Percentiles rank a stretch among this genome's conserved stretches.
Conservation (phyloP, 2,888 invertebrate species). For the Tiphia femorata region DNA sequence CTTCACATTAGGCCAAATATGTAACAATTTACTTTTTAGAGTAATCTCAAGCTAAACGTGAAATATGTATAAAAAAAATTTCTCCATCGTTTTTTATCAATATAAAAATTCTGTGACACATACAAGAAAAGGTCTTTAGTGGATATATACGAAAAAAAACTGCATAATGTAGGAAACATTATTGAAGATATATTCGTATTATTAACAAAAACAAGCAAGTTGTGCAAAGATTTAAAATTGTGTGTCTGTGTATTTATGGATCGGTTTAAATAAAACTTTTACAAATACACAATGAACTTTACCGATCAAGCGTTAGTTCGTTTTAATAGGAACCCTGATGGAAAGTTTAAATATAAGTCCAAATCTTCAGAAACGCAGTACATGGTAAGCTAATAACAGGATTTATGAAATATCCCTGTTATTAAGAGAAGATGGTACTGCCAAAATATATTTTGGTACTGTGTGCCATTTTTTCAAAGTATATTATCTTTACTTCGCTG, state of each 20-base stretch:
- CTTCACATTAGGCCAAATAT: conserved; percentile 13
- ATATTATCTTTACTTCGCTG: conserved; percentile 18
- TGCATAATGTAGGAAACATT: conserved; percentile 38
- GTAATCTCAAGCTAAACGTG: conserved; percentile 29
- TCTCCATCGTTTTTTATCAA: conserved; percentile 48
- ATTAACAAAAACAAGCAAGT: conserved; percentile 25
- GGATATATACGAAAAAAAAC: conserved; percentile 4
- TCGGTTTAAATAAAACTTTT: conserved; percentile 41
- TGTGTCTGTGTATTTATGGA: conserved; percentile 39
- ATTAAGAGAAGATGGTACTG: conserved; percentile 14
- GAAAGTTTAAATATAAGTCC: conserved; percentile 36
- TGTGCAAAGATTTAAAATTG: conserved; percentile 18
- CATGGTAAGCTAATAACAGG: conserved; percentile 32
- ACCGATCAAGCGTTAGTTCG: conserved; percentile 28
- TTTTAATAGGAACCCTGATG: conserved; percentile 25
- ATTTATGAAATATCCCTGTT: conserved; percentile 5
- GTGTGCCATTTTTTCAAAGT: conserved; percentile 9
- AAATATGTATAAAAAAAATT: conserved; percentile 45
- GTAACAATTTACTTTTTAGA: conserved; percentile 27
- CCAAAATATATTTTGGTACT: conserved; percentile 14
- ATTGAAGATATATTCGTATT: conserved; percentile 38
- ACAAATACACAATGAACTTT: conserved; percentile 28
- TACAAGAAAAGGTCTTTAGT: conserved; percentile 20
- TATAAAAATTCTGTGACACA: conserved; percentile 31
- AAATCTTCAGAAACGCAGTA: conserved; percentile 40